A percentile compares a stretch with the other conserved stretches of the same genome.
These are phyloP conservation scores for Rhea pennata DNA, from an alignment of 2,113 vertebrate genomes.

Conservation along the genomic window DNA sequence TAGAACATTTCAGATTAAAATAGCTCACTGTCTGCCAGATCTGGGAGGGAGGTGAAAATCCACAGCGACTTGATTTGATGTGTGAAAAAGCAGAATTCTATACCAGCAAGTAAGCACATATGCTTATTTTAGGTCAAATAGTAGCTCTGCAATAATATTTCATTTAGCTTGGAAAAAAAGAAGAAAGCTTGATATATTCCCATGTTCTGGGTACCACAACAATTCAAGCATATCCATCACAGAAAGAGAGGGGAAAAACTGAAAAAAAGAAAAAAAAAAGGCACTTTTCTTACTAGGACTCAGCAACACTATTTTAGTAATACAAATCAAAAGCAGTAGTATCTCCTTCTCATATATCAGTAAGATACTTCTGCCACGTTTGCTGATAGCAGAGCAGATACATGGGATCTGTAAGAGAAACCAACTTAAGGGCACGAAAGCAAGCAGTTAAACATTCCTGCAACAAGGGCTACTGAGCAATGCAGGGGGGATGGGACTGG, in stretches of 20 bases:
- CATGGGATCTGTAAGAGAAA: no score
- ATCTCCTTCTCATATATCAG: no score
- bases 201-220: neutral
- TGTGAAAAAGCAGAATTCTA: constrained; percentile 28
- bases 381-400: no score
- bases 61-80: constrained; percentile 33
- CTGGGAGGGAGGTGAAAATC: constrained; percentile 52
- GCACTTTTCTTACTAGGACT: neutral
- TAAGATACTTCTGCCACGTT: no score
- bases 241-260: neutral
- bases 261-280: neutral
- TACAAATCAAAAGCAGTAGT: no score
- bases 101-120: neutral
- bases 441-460: neutral
- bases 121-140: constrained; percentile 44
- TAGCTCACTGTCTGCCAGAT: constrained; percentile 62
- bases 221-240: neutral
- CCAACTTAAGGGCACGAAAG: no score
- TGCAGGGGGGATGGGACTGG: neutral
- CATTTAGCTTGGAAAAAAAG: neutral
- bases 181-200: neutral
- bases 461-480: neutral
- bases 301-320: no score
- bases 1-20: constrained; percentile 56
- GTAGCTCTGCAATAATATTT: constrained; percentile 26